These are phyloP conservation scores for Chironomus riparius DNA, from an alignment of 2,888 invertebrate genomes.

Conservation along the genomic window DNA sequence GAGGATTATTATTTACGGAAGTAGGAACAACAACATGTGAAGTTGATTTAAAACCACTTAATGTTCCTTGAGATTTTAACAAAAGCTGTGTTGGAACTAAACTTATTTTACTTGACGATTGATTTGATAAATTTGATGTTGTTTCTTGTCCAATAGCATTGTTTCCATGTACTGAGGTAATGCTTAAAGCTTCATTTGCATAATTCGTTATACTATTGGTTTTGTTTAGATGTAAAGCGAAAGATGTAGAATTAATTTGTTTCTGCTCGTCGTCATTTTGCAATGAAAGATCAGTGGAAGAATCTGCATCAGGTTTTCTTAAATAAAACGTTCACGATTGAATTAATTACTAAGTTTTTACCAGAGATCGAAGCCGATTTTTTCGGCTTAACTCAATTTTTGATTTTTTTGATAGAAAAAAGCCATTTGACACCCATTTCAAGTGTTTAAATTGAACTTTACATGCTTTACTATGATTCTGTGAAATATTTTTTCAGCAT, in stretches of 20 bases:
- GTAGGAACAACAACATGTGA: slow-evolving; percentile 21
- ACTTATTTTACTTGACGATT: slow-evolving; percentile 36
- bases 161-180: slow-evolving; percentile 10
- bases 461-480: no score
- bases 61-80: slow-evolving; percentile 34
- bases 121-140: slow-evolving; percentile 10
- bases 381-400: no score
- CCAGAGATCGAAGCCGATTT: no score
- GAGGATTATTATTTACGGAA: background rate
- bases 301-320: slow-evolving; percentile 13
- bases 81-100: slow-evolving; percentile 42
- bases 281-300: background rate
- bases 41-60: slow-evolving; percentile 2
- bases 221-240: background rate
- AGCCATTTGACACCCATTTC: no score
- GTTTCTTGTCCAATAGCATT: background rate
- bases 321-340: no score
- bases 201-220: slow-evolving; percentile 24
- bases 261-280: background rate
- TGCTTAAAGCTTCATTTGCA: slow-evolving; percentile 20
- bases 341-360: no score
- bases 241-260: no score
- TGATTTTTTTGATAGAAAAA: no score
- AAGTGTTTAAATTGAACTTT: no score
- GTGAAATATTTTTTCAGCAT: no score